phyloP scores from a whole-genome alignment of 2,797 vertebrate species.

The Pseudopleuronectes americanus region DNA sequence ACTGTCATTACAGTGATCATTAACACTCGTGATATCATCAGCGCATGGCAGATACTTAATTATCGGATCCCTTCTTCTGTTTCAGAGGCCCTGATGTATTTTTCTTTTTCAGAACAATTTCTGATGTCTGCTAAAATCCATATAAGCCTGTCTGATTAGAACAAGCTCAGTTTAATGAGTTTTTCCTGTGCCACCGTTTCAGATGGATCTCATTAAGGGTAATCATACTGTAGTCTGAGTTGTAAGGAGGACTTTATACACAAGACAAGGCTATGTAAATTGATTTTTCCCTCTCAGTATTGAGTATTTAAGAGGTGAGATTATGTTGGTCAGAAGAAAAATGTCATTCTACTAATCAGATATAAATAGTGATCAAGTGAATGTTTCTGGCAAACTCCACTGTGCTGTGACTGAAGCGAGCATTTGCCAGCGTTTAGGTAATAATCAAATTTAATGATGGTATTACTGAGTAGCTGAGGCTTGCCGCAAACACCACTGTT shows the following conservation, averaged over 20 bases:
- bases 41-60: slow-evolving; percentile 83
- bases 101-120: slow-evolving; percentile 80
- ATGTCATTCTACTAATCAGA: slow-evolving; percentile 72
- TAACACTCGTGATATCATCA: slow-evolving; percentile 85
- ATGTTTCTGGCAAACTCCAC: slow-evolving; percentile 61
- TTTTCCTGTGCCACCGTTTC: slow-evolving; percentile 78
- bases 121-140: slow-evolving; percentile 81
- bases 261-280: slow-evolving; percentile 75
- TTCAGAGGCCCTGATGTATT: slow-evolving; percentile 79
- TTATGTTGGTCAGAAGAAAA: slow-evolving; percentile 68
- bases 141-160: slow-evolving; percentile 85
- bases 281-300: slow-evolving; percentile 77
- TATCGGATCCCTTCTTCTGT: slow-evolving; percentile 78
- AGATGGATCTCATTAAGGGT: slow-evolving; percentile 84
- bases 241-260: slow-evolving; percentile 76
- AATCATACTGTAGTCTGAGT: slow-evolving; percentile 83
- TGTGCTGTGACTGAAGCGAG: slow-evolving; percentile 60
- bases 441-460: slow-evolving; percentile 83
- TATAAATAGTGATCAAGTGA: slow-evolving; percentile 58
- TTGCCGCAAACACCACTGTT: slow-evolving; percentile 66
- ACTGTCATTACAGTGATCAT: slow-evolving; percentile 86
- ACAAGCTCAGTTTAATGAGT: slow-evolving; percentile 82
- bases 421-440: slow-evolving; percentile 77
- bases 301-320: slow-evolving; percentile 79
- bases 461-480: slow-evolving; percentile 77